phyloP scores from a whole-genome alignment of 2,888 invertebrate species.

The Diabrotica balteata region DNA sequence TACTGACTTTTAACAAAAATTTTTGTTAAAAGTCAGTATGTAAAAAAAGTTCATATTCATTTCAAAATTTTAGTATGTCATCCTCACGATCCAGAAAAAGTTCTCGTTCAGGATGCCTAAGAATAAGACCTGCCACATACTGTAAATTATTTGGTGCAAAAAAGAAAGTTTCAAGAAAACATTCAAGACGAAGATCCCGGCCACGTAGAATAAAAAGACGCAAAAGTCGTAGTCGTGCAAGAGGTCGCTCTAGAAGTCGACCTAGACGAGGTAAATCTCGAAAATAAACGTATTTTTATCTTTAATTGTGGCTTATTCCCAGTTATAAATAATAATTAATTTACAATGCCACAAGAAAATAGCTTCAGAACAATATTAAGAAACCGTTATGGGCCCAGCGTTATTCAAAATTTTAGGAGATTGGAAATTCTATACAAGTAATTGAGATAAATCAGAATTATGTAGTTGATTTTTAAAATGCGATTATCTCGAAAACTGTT shows the following conservation, averaged over 20 bases:
- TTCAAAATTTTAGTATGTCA: constrained; percentile 19
- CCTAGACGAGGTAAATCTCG: not conserved
- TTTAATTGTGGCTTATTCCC: too few relatives aligned
- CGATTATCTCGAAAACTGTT: too few relatives aligned
- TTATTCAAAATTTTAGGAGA: too few relatives aligned
- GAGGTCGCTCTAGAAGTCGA: constrained; percentile 8
- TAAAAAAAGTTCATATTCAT: not conserved
- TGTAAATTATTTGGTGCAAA: constrained; percentile 3
- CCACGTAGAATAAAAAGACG: constrained; percentile 6
- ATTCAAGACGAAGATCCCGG: not conserved
- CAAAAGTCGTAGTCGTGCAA: constrained; percentile 8
- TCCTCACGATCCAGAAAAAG: constrained; percentile 11
- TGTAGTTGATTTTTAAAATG: too few relatives aligned
- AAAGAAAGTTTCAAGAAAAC: not conserved
- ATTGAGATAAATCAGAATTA: too few relatives aligned
- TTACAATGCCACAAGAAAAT: too few relatives aligned
- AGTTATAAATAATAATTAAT: too few relatives aligned
- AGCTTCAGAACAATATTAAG: too few relatives aligned
- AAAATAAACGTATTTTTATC: too few relatives aligned
- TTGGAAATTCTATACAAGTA: too few relatives aligned
- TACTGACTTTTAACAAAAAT: not conserved
- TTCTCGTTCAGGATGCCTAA: constrained; percentile 9
- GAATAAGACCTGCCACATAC: constrained; percentile 13
- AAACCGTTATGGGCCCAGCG: too few relatives aligned
- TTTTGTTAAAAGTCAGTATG: not conserved